A percentile compares a stretch with the other conserved stretches of the same genome.
These are phyloP conservation scores for Antigone vipio DNA, from an alignment of 2,113 vertebrate genomes.

Conservation along the genomic window DNA sequence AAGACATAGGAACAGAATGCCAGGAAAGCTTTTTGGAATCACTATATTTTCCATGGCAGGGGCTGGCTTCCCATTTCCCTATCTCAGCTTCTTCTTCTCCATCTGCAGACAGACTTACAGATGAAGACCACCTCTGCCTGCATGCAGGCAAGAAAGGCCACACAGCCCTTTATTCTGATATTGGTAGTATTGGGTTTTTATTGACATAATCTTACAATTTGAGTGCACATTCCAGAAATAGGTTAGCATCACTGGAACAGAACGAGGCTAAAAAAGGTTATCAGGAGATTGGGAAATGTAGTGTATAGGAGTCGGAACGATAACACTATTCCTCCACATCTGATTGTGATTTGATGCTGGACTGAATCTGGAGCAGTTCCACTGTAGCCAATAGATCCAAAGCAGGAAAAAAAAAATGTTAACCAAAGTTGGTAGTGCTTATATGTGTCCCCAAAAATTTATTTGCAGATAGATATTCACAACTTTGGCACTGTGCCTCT, in stretches of 20 bases:
- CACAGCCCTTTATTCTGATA: not conserved
- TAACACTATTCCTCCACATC: not conserved
- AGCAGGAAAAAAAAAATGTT: not conserved
- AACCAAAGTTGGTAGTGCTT: not conserved
- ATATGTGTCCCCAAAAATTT: not conserved
- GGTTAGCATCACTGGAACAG: not conserved
- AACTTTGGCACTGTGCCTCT: not conserved
- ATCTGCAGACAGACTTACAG: not conserved
- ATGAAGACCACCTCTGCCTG: not conserved
- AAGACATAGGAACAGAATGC: not conserved
- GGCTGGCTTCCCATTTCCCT: not conserved
- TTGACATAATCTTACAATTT: not conserved
- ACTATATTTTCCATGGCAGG: not conserved
- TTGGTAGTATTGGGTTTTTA: not conserved
- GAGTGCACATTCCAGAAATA: not conserved
- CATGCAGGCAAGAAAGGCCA: not conserved
- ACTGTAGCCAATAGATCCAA: not conserved
- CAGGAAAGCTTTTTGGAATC: not conserved
- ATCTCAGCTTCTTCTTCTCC: not conserved
- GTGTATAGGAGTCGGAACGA: not conserved
- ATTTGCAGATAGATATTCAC: not conserved
- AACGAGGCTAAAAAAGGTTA: not conserved
- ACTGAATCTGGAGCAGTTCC: not conserved
- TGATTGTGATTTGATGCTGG: constrained; percentile 18
- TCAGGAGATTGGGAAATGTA: not conserved